These are phyloP conservation scores for Spodoptera littoralis DNA, from an alignment of 2,888 invertebrate species.

Conservation along the genomic window DNA sequence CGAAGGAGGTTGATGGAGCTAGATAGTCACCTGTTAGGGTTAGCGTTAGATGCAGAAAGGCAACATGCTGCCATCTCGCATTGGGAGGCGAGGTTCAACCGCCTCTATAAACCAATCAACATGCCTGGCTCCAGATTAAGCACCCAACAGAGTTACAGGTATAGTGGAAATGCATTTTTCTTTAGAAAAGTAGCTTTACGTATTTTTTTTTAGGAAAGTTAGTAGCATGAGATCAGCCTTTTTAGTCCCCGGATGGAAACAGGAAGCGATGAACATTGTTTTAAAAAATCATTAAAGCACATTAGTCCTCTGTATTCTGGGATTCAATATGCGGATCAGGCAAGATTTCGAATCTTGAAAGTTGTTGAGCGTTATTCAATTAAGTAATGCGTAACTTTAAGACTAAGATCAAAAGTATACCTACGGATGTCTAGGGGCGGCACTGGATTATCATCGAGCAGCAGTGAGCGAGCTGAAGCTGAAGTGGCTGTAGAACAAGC, in stretches of 20 bases:
- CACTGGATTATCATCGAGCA: constrained; percentile 63
- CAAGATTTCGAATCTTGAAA: too few species aligned
- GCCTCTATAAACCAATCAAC: constrained; percentile 90
- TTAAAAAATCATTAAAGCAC: too few species aligned
- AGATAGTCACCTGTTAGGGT: constrained; percentile 95
- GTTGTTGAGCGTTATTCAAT: too few species aligned
- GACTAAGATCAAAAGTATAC: constrained; percentile 15
- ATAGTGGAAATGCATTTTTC: constrained; percentile 16
- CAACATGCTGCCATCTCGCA: constrained; percentile 96
- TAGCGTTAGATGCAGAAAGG: constrained; percentile 96
- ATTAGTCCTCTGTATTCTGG: not conserved
- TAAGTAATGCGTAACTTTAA: too few species aligned
- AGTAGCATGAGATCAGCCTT: too few species aligned
- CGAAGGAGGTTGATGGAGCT: constrained; percentile 96
- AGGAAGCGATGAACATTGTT: too few species aligned
- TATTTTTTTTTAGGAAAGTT: too few species aligned
- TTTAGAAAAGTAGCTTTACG: not conserved
- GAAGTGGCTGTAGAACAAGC: constrained; percentile 93
- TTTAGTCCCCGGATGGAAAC: too few species aligned
- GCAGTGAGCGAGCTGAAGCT: constrained; percentile 87
- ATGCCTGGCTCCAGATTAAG: constrained; percentile 88
- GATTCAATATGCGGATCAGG: too few species aligned
- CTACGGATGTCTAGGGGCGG: constrained; percentile 59
- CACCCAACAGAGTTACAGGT: constrained; percentile 90
- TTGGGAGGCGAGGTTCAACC: constrained; percentile 95